Evolutionary conservation across 2,888 invertebrate species (phyloP).

Genomic region (Prosopocoilus inquinatus): DNA sequence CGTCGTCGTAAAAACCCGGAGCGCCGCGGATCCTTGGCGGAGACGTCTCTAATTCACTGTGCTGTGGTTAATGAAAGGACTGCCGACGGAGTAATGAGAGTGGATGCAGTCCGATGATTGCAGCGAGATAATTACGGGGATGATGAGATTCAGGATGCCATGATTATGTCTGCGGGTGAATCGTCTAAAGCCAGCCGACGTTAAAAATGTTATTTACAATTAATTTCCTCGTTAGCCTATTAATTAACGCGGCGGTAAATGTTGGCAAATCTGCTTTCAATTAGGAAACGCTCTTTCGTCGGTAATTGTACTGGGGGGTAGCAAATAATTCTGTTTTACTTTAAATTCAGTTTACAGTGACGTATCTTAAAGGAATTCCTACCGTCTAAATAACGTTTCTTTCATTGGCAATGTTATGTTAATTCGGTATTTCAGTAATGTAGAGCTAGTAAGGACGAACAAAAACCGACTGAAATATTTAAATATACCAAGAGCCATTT

Average conservation of each 20-base stretch:
- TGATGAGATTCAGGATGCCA: conserved; percentile 33
- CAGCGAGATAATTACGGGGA: conserved; percentile 32
- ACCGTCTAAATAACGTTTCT: too few relatives aligned
- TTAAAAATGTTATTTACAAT: not conserved
- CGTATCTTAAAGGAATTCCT: too few relatives aligned
- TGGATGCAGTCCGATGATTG: conserved; percentile 33
- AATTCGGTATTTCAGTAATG: too few relatives aligned
- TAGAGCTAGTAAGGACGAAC: too few relatives aligned
- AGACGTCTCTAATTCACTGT: not conserved
- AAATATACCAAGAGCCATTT: too few relatives aligned
- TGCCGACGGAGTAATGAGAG: conserved; percentile 11
- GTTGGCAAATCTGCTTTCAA: too few relatives aligned
- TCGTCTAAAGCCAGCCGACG: not conserved
- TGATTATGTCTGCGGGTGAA: conserved; percentile 31
- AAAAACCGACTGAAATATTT: too few relatives aligned
- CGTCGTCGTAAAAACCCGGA: not conserved
- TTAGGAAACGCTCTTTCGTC: too few relatives aligned
- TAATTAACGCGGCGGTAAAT: conserved; percentile 8
- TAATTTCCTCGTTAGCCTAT: conserved; percentile 1
- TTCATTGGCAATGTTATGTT: too few relatives aligned
- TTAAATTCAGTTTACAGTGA: too few relatives aligned
- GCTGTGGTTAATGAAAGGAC: conserved; percentile 15
- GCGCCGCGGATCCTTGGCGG: not conserved
- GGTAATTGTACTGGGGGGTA: too few relatives aligned
- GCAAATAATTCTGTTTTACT: too few relatives aligned